Base-by-base conservation (phyloP, 37 sponge, comb jelly and placozoan genomes). In the Chondrosia reniformis region DNA sequence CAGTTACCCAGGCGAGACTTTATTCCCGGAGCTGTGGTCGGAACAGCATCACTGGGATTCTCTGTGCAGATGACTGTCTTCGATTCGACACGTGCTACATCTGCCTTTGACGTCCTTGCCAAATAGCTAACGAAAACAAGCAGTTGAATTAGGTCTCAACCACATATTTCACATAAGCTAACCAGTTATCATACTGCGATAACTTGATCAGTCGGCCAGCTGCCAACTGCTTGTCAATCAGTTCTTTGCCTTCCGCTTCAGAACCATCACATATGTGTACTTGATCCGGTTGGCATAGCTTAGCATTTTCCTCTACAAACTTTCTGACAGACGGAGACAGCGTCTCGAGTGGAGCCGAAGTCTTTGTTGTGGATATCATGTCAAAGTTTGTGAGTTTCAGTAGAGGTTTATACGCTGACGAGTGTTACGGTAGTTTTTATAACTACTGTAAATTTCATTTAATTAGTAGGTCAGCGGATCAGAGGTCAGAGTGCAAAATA, bases 191-290 rank as follows among this genome's bases (percentile, higher is more conserved):
- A 67, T 87, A 93, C 76, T 98, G 93, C 0, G 85, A 32, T 15
- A 98, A 61, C 72, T 98, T 95, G 34, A 40, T 78, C n/a, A 89
- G 69, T 42, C 93, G 75, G 1, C 96, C 96, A n/a, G 79, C 83
- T 22, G 81, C 33, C 19, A 82, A 52, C 22, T 95, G 83, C 46
- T 66, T 40, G 56, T 89, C 77, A 42, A 95, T 22, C 7, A 98
- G 77, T 33, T 72, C 77, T 42, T 80, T 28, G 44, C 85, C 89
- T 76, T 98, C 99, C 58, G 58, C 78, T 32, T 64, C 84, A 10
- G 89, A 85, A 41, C 99, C 99, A 76, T 95, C 96, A 79, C 99
- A 98, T 0, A 98, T 87, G 74, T 98, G 81, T 17, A 98, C 67
- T 1, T 83, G 12, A 64, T 86, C 82, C n/a, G 99, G 96, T 41